These are phyloP conservation scores for Amiota mariae DNA, from an alignment of 2,888 invertebrate species.

Conservation along the genomic window DNA sequence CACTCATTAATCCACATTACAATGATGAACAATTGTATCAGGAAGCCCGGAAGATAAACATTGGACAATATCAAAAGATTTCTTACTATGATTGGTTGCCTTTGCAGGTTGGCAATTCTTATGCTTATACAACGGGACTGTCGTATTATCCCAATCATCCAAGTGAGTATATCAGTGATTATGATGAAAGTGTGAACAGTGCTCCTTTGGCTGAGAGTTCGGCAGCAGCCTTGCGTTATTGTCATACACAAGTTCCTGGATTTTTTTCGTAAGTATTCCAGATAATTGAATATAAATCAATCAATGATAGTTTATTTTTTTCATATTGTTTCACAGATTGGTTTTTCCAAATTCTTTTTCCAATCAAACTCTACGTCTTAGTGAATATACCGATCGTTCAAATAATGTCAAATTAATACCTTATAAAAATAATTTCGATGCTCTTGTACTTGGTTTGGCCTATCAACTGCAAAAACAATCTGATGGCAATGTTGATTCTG, in stretches of 20 bases:
- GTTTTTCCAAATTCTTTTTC: constrained; percentile 55
- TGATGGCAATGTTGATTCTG: constrained; percentile 81
- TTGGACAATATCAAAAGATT: constrained; percentile 75
- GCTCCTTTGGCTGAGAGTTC: constrained; percentile 77
- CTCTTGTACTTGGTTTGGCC: constrained; percentile 81
- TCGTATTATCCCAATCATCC: constrained; percentile 49
- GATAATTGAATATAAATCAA: too few species aligned
- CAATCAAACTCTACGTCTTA: constrained; percentile 63
- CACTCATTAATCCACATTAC: constrained; percentile 74
- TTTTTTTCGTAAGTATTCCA: constrained; percentile 71
- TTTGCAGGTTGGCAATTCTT: constrained; percentile 65
- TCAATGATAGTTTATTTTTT: background rate
- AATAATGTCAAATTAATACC: constrained; percentile 63
- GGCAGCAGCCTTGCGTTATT: constrained; percentile 77
- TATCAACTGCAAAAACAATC: constrained; percentile 82
- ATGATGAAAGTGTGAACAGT: constrained; percentile 75
- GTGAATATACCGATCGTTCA: constrained; percentile 58
- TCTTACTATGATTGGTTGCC: constrained; percentile 75
- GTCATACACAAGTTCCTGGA: constrained; percentile 76
- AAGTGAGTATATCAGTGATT: constrained; percentile 73
- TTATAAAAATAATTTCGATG: constrained; percentile 76
- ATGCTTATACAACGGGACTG: constrained; percentile 59
- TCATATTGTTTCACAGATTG: constrained; percentile 45
- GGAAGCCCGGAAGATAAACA: constrained; percentile 73
- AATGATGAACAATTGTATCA: constrained; percentile 74